A percentile compares a stretch with the other conserved stretches of the same genome.
Evolutionary conservation across 2,888 invertebrate genomes (phyloP).

Genomic region (Kuschelorhynchus macadamiae): DNA sequence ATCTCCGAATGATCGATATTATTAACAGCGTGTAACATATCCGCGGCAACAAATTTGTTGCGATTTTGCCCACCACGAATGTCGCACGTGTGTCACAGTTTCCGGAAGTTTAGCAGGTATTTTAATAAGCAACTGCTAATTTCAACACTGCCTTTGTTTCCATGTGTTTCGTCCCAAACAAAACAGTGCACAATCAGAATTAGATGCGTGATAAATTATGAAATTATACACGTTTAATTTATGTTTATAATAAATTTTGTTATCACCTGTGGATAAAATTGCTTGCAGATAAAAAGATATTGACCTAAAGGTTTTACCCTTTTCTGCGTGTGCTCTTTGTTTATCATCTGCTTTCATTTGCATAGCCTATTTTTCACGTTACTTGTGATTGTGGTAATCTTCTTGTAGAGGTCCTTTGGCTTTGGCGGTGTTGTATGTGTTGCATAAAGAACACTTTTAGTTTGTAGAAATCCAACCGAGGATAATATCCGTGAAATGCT

Average conservation of each 20-base stretch:
- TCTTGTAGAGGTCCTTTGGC: constrained; percentile 31
- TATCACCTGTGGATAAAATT: constrained; percentile 7
- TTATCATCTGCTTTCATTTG: constrained; percentile 43
- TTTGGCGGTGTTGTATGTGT: constrained; percentile 43
- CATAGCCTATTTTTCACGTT: constrained; percentile 30
- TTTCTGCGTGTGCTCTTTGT: constrained; percentile 32
- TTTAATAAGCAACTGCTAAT: no score
- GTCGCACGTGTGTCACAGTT: no score
- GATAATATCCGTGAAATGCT: constrained; percentile 35
- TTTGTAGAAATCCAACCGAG: constrained; percentile 42
- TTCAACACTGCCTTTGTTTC: no score
- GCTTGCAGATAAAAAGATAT: constrained; percentile 17
- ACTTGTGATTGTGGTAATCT: constrained; percentile 36
- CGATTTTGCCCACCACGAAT: no score
- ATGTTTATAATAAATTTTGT: constrained; percentile 19
- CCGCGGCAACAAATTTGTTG: no score
- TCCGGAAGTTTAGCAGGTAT: no score
- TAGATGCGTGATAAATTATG: constrained; percentile 1
- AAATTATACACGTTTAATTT: constrained; percentile 19
- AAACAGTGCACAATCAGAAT: no score
- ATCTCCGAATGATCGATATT: no score
- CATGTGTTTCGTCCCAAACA: no score
- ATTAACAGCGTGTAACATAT: no score
- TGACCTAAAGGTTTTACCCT: constrained; percentile 18
- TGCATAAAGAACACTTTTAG: constrained; percentile 51